Base-by-base conservation (phyloP, 2,797 vertebrate genomes). In the Galagoides demidoff region DNA sequence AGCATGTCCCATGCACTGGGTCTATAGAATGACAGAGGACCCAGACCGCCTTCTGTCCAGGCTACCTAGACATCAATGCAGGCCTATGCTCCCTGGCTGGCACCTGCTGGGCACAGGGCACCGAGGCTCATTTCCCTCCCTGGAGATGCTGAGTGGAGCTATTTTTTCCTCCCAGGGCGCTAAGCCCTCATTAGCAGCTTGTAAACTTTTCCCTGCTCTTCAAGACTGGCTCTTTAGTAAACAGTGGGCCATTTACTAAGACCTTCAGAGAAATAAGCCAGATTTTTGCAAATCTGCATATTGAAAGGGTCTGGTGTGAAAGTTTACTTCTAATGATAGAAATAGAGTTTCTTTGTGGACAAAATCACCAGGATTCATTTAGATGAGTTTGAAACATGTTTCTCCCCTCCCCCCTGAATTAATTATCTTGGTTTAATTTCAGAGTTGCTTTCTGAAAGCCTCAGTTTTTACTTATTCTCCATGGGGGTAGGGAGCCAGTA, bases 151-250 rank as follows among this genome's bases (percentile, higher is more conserved):
- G 49, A 61, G 93, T 94, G 64, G 63, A 77, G 43, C 71, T 73
- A 13, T 91, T 93, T 92, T 90, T 90, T 73, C 83, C 55, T 86
- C 79, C 45, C 39, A 83, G 92, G 59, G 70, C 81, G 87, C 85
- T 92, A 92, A 85, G 82, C 34, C 77, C 76, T 95, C 88, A 86
- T 96, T 97, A 96, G 66, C 92, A 98, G 90, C 95, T 96, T 95
- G 57, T 94, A 95, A 95, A 95, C 29, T 23, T 77, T 93, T 74
- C 73, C 71, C 85, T 95, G 52, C 63, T 73, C 73, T 83, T 85
- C 27, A 61, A 77, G 93, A 73, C 84, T 85, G 59, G 49, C 52
- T 88, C 66, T 78, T 66, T 63, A 57, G 85, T 79, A 71, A 95
- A 87, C 87, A 90, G 52, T 52, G 25, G 77, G 43, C 31, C 78